These are phyloP conservation scores for Mythimna loreyi DNA, from an alignment of 2,888 invertebrate genomes.

Conservation along the genomic window DNA sequence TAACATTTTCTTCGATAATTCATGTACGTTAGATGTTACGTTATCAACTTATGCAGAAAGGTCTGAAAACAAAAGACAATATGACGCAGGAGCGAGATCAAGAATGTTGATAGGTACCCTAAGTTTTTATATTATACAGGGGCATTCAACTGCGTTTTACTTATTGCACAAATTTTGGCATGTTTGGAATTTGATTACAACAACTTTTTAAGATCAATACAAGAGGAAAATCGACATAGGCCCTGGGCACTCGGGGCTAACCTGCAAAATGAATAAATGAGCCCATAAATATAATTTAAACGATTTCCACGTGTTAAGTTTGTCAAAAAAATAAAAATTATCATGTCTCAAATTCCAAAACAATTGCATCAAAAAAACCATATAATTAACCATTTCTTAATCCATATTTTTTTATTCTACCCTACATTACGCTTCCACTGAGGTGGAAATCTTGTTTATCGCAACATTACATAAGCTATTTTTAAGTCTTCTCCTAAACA, in stretches of 20 bases:
- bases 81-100: neutral
- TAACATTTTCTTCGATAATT: neutral
- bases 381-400: slow-evolving; percentile 17
- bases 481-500: neutral
- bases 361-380: slow-evolving; percentile 12
- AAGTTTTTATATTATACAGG: too few relatives aligned
- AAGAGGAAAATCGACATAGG: neutral
- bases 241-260: neutral
- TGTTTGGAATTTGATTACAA: neutral
- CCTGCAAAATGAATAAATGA: neutral
- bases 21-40: neutral
- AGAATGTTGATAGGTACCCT: neutral
- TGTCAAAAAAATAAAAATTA: neutral
- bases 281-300: neutral
- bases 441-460: slow-evolving; percentile 29
- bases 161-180: neutral
- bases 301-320: neutral
- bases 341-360: slow-evolving; percentile 40
- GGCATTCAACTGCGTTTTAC: neutral
- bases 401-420: slow-evolving; percentile 27
- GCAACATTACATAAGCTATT: slow-evolving; percentile 4
- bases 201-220: neutral
- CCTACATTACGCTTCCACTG: slow-evolving; percentile 45
- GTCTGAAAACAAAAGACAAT: neutral
- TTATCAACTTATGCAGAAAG: neutral